Evolutionary conservation across 1,140 invertebrate species (phyloP).

Genomic region (Lucilia sericata): DNA sequence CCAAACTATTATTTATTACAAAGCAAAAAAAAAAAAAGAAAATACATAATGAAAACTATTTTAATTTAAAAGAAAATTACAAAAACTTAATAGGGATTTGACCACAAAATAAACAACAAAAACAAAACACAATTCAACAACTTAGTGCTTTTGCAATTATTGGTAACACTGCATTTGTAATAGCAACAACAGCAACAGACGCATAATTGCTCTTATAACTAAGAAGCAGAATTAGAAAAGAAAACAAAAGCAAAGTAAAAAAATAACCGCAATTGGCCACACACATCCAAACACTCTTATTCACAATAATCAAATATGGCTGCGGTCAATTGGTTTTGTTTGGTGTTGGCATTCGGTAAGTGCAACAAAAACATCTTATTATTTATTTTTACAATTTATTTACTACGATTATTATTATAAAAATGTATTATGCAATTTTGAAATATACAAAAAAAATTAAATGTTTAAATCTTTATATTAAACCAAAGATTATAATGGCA

Average conservation of each 20-base stretch:
- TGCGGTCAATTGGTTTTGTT: conserved; percentile 46
- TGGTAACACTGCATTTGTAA: not conserved
- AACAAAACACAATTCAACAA: no score
- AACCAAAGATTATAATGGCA: no score
- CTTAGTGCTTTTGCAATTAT: no score
- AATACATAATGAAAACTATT: no score
- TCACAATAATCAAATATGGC: conserved; percentile 14
- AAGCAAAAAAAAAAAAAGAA: no score
- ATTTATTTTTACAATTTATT: not conserved
- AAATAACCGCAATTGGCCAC: not conserved
- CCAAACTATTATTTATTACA: no score
- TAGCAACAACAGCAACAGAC: not conserved
- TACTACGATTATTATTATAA: not conserved
- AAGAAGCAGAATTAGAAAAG: not conserved
- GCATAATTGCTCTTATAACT: not conserved
- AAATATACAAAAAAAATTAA: not conserved
- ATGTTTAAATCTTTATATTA: no score
- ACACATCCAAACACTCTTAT: not conserved
- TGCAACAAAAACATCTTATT: conserved; percentile 16
- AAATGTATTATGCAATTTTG: not conserved
- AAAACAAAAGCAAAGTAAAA: not conserved
- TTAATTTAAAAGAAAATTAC: no score
- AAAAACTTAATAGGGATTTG: no score
- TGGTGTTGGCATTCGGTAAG: conserved; percentile 47
- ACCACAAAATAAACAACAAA: no score